phyloP scores from a whole-genome alignment of 2,888 invertebrate species.

The Leptinotarsa juncta region DNA sequence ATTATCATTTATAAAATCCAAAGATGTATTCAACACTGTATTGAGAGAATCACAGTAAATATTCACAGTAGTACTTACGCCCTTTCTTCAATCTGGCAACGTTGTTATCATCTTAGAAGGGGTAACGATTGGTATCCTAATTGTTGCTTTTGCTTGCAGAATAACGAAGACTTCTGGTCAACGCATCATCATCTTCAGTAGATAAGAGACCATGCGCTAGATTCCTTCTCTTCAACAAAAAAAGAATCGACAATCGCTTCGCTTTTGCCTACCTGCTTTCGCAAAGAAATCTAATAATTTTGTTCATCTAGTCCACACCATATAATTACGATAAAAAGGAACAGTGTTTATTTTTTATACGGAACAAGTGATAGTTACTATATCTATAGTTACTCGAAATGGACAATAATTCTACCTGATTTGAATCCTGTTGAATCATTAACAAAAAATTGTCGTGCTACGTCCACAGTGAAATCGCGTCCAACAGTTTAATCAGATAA shows the following conservation, averaged over 20 bases:
- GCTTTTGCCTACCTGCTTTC: conserved; percentile 65
- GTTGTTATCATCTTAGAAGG: conserved; percentile 18
- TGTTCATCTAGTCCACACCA: conserved; percentile 46
- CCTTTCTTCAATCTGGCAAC: conserved; percentile 11
- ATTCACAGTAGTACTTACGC: neutral
- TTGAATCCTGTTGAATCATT: conserved; percentile 45
- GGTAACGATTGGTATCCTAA: conserved; percentile 44
- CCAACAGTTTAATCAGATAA: conserved; percentile 45
- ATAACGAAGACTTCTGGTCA: conserved; percentile 54
- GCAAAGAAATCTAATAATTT: conserved; percentile 51
- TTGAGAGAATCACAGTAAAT: neutral
- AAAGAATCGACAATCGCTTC: conserved; percentile 62
- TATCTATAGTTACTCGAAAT: conserved; percentile 52
- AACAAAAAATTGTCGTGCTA: conserved; percentile 44
- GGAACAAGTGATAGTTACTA: conserved; percentile 40
- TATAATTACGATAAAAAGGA: conserved; percentile 44
- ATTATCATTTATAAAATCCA: neutral
- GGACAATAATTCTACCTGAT: conserved; percentile 63
- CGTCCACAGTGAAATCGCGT: conserved; percentile 54
- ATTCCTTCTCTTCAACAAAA: conserved; percentile 49
- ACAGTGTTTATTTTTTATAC: conserved; percentile 55
- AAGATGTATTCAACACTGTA: neutral
- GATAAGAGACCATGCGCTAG: conserved; percentile 65
- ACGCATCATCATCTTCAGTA: conserved; percentile 56
- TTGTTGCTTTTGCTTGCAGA: conserved; percentile 58